phyloP scores from a whole-genome alignment of 2,888 invertebrate species.

The Hirudinaria manillensis region DNA sequence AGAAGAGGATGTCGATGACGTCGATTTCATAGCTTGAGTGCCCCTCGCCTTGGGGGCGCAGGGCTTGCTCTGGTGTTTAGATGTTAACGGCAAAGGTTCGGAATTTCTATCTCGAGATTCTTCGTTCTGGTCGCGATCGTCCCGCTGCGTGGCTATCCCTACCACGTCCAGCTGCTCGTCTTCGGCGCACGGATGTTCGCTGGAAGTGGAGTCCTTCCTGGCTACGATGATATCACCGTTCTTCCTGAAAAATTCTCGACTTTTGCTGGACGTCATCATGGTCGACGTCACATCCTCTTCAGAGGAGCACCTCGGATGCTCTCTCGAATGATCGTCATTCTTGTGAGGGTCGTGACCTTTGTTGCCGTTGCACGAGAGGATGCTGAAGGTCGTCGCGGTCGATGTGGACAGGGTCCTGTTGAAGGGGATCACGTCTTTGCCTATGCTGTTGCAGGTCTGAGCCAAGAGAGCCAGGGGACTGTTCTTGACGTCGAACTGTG shows the following conservation, averaged over 20 bases:
- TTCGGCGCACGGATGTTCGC: too few relatives aligned
- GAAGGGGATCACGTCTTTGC: constrained; percentile 60
- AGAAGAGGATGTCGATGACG: background rate
- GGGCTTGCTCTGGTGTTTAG: background rate
- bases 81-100: background rate
- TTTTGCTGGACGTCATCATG: background rate
- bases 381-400: background rate
- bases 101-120: background rate
- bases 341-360: background rate
- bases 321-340: background rate
- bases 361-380: constrained; percentile 4
- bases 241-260: constrained; percentile 1
- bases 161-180: background rate
- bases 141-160: background rate
- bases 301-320: background rate
- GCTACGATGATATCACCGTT: background rate
- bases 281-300: constrained; percentile 3
- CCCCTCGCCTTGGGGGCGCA: background rate
- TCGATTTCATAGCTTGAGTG: background rate
- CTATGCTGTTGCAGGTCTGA: constrained; percentile 94
- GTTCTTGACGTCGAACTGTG: constrained; percentile 91
- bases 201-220: background rate
- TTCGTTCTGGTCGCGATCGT: background rate
- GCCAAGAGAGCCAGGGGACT: constrained; percentile 88
- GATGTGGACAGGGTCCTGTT: constrained; percentile 20